Evolutionary conservation across 2,113 vertebrate species (phyloP).

Genomic region (Silurus meridionalis): DNA sequence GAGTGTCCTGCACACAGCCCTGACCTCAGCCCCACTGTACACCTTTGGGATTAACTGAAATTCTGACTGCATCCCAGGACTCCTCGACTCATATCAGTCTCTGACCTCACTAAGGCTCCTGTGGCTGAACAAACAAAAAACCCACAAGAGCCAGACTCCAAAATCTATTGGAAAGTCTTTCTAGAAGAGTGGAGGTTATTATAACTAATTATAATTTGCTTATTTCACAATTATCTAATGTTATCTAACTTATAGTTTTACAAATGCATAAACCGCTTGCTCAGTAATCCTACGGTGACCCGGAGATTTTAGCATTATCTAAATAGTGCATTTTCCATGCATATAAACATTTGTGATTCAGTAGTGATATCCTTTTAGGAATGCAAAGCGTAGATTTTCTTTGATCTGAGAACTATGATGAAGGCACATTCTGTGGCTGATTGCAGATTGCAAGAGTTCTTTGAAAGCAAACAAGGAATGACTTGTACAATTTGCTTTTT

Average conservation of each 20-base stretch:
- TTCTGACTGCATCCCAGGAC: not conserved
- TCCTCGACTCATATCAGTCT: not conserved
- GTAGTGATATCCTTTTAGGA: not conserved
- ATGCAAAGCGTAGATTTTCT: not conserved
- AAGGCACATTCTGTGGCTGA: not conserved
- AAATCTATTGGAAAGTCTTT: not conserved
- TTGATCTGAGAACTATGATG: not conserved
- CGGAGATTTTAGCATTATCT: too few relatives aligned
- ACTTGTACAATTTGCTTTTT: not conserved
- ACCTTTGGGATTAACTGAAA: too few relatives aligned
- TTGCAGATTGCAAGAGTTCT: not conserved
- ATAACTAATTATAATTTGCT: not conserved
- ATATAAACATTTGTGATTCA: not conserved
- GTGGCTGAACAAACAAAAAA: not conserved
- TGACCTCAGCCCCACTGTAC: too few relatives aligned
- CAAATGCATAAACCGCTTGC: too few relatives aligned
- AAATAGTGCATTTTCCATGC: not conserved
- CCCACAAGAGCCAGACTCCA: not conserved
- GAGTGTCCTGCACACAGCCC: too few relatives aligned
- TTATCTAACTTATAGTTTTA: too few relatives aligned
- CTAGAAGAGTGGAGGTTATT: not conserved
- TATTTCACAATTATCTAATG: not conserved
- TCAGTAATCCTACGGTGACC: not conserved
- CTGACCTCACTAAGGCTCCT: not conserved
- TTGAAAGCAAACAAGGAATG: not conserved